phyloP scores from a whole-genome alignment of 2,113 vertebrate species.

The Aegithalos caudatus region DNA sequence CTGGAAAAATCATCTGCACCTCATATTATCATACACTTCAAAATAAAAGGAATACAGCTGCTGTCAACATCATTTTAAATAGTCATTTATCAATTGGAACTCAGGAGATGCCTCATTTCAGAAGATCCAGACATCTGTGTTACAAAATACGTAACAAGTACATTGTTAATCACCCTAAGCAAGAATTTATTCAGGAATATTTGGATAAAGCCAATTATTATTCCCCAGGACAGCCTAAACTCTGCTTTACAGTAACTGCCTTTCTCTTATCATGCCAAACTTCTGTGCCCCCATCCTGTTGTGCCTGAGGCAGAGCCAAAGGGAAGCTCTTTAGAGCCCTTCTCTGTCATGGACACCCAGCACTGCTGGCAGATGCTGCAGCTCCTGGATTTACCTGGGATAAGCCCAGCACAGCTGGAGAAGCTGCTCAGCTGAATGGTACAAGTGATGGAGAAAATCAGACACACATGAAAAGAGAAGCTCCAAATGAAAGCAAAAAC shows the following conservation, averaged over 20 bases:
- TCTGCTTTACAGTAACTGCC: background rate
- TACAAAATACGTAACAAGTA: background rate
- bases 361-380: background rate
- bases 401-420: background rate
- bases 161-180: background rate
- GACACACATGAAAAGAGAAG: background rate
- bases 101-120: constrained; percentile 47
- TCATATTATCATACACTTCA: background rate
- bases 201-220: constrained; percentile 22
- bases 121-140: constrained; percentile 33
- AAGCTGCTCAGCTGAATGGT: background rate
- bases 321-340: background rate
- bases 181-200: background rate
- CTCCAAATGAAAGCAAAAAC: constrained; percentile 9
- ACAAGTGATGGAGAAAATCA: background rate
- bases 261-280: background rate
- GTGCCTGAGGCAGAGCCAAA: background rate
- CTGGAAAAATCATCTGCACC: background rate
- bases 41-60: background rate
- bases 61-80: background rate
- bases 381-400: background rate
- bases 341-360: background rate
- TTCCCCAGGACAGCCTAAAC: background rate
- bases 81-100: background rate
- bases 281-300: background rate